Conservation (phyloP, 2,888 invertebrate genomes). For the Halocaridina rubra region DNA sequence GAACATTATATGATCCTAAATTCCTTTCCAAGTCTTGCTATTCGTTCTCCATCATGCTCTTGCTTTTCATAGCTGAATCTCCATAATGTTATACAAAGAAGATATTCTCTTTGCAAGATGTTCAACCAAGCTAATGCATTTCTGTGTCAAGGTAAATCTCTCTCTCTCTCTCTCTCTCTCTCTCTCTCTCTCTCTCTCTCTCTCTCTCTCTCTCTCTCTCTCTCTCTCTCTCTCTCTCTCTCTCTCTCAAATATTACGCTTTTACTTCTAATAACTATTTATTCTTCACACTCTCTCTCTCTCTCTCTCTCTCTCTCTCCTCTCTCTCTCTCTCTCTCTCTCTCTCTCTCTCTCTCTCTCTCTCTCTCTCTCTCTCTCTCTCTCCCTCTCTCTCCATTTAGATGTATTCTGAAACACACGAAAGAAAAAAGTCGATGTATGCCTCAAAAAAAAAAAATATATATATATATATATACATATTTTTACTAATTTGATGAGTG, state of each 20-base stretch:
- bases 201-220: not conserved
- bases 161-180: not conserved
- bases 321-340: not conserved
- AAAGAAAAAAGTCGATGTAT: too few species aligned
- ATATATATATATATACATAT: too few species aligned
- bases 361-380: not conserved
- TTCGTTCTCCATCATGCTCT: too few species aligned
- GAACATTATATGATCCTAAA: too few species aligned
- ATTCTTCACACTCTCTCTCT: not conserved
- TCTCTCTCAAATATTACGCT: not conserved
- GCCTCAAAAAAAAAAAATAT: too few species aligned
- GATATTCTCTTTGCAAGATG: too few species aligned
- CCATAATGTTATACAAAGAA: too few species aligned
- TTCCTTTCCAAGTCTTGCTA: too few species aligned
- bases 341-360: not conserved
- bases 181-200: conserved; percentile 7
- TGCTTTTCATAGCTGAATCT: too few species aligned
- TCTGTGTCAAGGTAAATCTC: not conserved
- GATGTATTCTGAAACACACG: not conserved
- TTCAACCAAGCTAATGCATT: too few species aligned
- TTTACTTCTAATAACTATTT: not conserved
- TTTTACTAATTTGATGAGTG: too few species aligned
- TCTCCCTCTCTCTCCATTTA: not conserved
- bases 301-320: not conserved
- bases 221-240: not conserved